Evolutionary conservation across 2,113 vertebrate species (phyloP), one percentile per base, ranked within the genome.

Genomic region (Nothocercus julius): DNA sequence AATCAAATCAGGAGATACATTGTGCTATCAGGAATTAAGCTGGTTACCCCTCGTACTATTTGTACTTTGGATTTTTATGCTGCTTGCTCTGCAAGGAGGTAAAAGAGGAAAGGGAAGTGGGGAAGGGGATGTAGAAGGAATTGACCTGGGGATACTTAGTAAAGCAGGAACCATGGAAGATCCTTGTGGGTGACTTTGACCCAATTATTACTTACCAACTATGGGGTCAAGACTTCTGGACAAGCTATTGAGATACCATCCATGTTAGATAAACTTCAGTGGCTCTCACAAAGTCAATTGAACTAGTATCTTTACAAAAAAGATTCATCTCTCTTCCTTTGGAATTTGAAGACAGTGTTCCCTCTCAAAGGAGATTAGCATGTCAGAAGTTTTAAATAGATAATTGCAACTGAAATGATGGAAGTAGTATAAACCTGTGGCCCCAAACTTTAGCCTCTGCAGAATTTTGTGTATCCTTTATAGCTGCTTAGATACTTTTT

Each of bases 371-470:
- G 0, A 4, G 38, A 44, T 36, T 30, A 20, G 28, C 16, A 3
- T 45, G 4, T 1, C 2, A 3, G 32, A 54, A 8, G 5, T 40
- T 86, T 73, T 28, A 32, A 80, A 51, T 8, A 1, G 6, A 2
- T 28, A 38, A 20, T 30, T 80, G 4, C 7, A 73, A 27, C 3
- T 32, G 13, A 30, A 21, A 56, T 85, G 5, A 11, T n/a, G 11
- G 20, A 79, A 34, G 25, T 72, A n/a, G 14, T 0, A 1, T 27
- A 73, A 67, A 20, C 4, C 1, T 67, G 27, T 0, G 0, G 3
- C 7, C 9, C 3, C 7, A 49, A 54, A 13, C 3, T 15, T 75
- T 58, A 30, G 28, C 15, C 54, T 58, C 30, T 8, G 18, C 9
- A 17, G 16, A 11, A 5, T 4, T 63, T 64, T 27, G 7, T 40